Percentiles rank a stretch among this genome's conserved stretches.
Evolutionary conservation across 1,140 invertebrate species (phyloP).

Genomic region (Atopsyche davidsoni): DNA sequence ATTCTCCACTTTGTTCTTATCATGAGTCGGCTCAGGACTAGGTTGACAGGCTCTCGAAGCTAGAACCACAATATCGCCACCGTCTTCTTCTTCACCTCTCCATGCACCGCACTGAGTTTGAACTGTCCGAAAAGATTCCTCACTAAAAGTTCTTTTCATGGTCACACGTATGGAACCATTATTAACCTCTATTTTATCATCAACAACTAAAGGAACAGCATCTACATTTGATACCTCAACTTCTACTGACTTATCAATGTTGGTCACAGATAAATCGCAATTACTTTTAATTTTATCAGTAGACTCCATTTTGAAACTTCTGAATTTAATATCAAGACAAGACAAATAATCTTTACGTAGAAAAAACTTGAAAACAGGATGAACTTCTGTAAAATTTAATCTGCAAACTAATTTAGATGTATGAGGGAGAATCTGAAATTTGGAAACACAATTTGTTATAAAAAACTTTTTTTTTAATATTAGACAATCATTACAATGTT

Average conservation of each 20-base stretch:
- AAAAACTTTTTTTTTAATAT: no score
- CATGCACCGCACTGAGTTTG: slow-evolving; percentile 47
- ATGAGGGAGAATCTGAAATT: no score
- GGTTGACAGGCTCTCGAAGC: slow-evolving; percentile 35
- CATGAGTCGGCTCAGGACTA: slow-evolving; percentile 40
- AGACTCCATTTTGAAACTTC: not conserved
- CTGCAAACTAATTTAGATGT: no score
- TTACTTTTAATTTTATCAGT: not conserved
- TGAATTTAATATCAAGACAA: no score
- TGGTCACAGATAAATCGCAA: no score
- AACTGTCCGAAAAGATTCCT: slow-evolving; percentile 35
- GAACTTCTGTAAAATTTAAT: no score
- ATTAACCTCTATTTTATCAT: not conserved
- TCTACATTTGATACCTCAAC: not conserved
- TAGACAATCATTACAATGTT: no score
- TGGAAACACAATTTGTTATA: no score
- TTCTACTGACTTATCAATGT: no score
- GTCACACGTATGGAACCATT: not conserved
- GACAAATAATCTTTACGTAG: no score
- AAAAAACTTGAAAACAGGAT: no score
- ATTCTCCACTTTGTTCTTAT: slow-evolving; percentile 42
- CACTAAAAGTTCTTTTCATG: slow-evolving; percentile 6
- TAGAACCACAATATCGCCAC: slow-evolving; percentile 43
- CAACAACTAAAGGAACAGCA: not conserved
- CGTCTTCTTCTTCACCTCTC: slow-evolving; percentile 44